A percentile compares a stretch with the other conserved stretches of the same genome.
Evolutionary conservation across 2,888 invertebrate species (phyloP).

Genomic region (Erebia ligea): DNA sequence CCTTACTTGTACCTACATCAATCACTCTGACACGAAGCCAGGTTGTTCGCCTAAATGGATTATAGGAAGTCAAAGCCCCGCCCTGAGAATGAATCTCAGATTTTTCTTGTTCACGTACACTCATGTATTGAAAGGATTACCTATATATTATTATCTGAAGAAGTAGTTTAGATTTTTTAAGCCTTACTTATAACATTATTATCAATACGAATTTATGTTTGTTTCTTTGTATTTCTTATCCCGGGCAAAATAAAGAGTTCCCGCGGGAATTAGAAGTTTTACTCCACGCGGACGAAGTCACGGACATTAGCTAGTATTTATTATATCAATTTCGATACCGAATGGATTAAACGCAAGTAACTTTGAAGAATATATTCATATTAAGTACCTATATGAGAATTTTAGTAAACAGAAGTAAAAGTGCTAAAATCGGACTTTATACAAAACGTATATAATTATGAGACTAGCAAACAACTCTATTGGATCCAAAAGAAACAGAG

Average conservation of each 20-base stretch:
- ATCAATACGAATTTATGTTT: no score
- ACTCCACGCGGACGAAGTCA: no score
- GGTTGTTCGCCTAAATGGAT: slow-evolving; percentile 81
- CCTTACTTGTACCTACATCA: slow-evolving; percentile 67
- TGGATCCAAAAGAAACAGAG: no score
- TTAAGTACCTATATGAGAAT: no score
- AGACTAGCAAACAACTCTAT: no score
- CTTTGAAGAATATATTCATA: no score
- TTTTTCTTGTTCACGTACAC: slow-evolving; percentile 68
- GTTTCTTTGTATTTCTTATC: no score
- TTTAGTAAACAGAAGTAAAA: no score
- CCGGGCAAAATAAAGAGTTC: no score
- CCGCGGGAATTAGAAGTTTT: no score
- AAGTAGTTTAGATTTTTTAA: neutral
- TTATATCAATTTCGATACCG: neutral
- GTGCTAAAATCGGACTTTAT: no score
- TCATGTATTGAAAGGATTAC: slow-evolving; percentile 49
- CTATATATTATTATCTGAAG: neutral
- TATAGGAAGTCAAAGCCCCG: slow-evolving; percentile 73
- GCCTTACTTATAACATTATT: no score
- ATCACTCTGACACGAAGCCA: slow-evolving; percentile 79
- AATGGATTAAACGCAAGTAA: neutral
- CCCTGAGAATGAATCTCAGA: slow-evolving; percentile 68
- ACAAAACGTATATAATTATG: neutral
- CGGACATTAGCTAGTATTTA: neutral